Evolutionary conservation across 1,140 invertebrate species (phyloP).

Genomic region (Leptoteleia sp.): DNA sequence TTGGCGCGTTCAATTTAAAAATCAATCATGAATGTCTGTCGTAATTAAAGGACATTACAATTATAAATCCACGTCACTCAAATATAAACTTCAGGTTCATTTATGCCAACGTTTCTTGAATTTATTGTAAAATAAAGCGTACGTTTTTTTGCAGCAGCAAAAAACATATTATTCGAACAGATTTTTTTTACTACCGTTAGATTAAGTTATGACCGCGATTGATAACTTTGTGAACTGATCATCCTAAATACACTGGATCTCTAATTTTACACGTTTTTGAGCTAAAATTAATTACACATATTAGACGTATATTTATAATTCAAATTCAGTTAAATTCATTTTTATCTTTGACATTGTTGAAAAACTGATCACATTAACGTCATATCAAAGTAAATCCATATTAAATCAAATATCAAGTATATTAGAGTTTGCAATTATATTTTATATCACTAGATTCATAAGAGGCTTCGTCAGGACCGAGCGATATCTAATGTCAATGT

Average conservation of each 20-base stretch:
- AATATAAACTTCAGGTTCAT: too few relatives aligned
- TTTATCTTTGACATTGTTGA: slow-evolving; percentile 24
- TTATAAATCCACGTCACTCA: too few relatives aligned
- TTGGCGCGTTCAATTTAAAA: slow-evolving; percentile 1
- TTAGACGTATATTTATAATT: too few relatives aligned
- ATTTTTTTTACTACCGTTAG: slow-evolving; percentile 1
- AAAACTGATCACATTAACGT: slow-evolving; percentile 34
- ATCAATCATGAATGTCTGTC: too few relatives aligned
- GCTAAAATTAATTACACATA: too few relatives aligned
- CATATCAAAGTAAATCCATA: slow-evolving; percentile 50
- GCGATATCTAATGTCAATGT: slow-evolving; percentile 33
- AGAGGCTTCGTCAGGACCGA: slow-evolving; percentile 17
- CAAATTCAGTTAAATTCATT: not conserved
- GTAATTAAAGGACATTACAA: too few relatives aligned
- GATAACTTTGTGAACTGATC: not conserved
- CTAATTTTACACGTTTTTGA: too few relatives aligned
- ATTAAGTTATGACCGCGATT: slow-evolving; percentile 10
- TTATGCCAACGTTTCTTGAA: too few relatives aligned
- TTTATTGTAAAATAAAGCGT: too few relatives aligned
- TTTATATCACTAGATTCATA: slow-evolving; percentile 59
- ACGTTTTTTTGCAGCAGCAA: too few relatives aligned
- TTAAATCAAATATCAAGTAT: slow-evolving; percentile 50
- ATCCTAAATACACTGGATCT: too few relatives aligned
- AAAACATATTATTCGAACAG: too few relatives aligned
- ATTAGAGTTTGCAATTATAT: slow-evolving; percentile 43